Base-by-base conservation (phyloP, 2,888 invertebrate genomes). In the Drosophila nr. perissopoda region DNA sequence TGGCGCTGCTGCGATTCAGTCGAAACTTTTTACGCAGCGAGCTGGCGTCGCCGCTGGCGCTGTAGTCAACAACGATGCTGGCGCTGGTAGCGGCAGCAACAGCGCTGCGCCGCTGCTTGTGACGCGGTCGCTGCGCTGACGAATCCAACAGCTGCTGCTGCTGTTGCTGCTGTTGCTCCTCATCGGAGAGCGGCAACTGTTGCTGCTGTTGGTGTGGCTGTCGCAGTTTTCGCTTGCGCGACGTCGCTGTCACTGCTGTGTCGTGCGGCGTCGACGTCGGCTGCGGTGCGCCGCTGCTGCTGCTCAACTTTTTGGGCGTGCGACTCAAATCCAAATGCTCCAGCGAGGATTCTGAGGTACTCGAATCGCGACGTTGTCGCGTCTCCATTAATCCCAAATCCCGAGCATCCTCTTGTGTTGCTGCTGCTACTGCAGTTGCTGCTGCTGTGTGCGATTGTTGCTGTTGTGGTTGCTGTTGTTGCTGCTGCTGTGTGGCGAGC, bases 21-120 rank as follows among this genome's bases (percentile, higher is more conserved):
- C 93, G 93, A 63, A 93, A 93, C 77, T 93, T 93, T 73, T 93
- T 93, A 36, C 93, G 92, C 75, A 93, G 73, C 59, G 93, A 92
- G 69, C 89, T 78, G 42, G 81, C 78, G n/a, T 80, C 77, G 63
- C 72, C 68, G 76, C 61, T 75, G 65, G 59, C 61, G 86, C 79
- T 83, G 71, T 90, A 90, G 83, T 91, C 64, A 82, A 77, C 81
- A 60, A 91, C 73, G 81, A 87, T 68, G 91, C 89, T 81, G 58
- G 70, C 85, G 60, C 69, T 84, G 76, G 73, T 77, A 45, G 69
- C 78, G 56, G 71, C 69, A 25, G 64, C 69, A 78, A 36, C 13
- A n/a, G 29, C 70, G 66, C 87, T 80, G 51, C 91, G 90, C 11
- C 92, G 87, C 74, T 92, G 91, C 65, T 91, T 91, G 73, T 91